Evolutionary conservation across 2,797 vertebrate species (phyloP).

Genomic region (Phrynocephalus guinanensis): DNA sequence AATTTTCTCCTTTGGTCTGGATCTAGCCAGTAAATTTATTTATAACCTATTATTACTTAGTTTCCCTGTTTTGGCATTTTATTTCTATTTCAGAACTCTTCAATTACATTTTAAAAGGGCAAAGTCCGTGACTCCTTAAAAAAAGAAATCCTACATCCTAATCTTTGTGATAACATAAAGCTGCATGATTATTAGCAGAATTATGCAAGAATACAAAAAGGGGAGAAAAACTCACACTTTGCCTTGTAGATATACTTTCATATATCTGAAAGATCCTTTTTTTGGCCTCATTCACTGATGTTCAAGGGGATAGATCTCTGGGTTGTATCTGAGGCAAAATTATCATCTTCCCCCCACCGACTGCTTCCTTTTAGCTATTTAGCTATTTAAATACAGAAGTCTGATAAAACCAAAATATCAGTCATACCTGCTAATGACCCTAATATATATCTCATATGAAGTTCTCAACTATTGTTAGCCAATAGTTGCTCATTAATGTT

Average conservation of each 20-base stretch:
- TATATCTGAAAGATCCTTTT: constrained; percentile 43
- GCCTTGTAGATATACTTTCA: constrained; percentile 53
- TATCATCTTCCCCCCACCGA: constrained; percentile 35
- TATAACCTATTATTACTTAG: not conserved
- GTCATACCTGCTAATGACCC: constrained; percentile 6
- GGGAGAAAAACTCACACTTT: constrained; percentile 37
- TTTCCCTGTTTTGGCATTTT: not conserved
- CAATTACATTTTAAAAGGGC: constrained; percentile 24
- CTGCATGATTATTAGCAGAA: constrained; percentile 39
- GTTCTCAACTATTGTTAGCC: not conserved
- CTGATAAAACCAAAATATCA: constrained; percentile 51
- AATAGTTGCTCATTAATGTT: constrained; percentile 12
- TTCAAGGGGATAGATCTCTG: constrained; percentile 47
- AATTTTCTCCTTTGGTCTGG: not conserved
- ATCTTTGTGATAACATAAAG: constrained; percentile 24
- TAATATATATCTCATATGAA: not conserved
- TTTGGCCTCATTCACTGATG: constrained; percentile 35
- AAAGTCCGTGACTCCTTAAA: not conserved
- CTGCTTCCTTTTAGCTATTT: constrained; percentile 51
- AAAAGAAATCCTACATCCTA: not conserved
- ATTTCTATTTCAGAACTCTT: not conserved
- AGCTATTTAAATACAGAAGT: constrained; percentile 55
- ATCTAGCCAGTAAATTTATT: not conserved
- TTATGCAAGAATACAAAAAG: constrained; percentile 7
- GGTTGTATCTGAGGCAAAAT: constrained; percentile 44